phyloP scores from a whole-genome alignment of 53 echinoderm and acorn worm species.

The Arbacia lixula region DNA sequence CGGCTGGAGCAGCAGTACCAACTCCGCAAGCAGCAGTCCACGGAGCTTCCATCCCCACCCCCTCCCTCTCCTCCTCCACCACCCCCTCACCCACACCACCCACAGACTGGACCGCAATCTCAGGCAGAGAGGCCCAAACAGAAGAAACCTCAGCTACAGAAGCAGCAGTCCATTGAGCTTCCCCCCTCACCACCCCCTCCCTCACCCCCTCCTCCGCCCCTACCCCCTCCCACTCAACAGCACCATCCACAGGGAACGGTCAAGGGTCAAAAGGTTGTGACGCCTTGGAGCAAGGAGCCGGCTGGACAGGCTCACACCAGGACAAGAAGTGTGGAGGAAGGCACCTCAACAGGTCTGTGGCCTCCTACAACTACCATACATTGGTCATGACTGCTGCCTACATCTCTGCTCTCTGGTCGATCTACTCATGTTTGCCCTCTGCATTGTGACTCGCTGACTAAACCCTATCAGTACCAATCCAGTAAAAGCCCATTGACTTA shows the following conservation, averaged over 20 bases:
- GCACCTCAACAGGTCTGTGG: conserved; percentile 47
- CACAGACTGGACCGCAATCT: neutral
- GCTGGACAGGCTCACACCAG: too few species aligned
- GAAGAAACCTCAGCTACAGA: neutral
- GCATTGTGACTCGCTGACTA: too few species aligned
- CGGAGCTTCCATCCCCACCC: neutral
- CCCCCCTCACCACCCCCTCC: neutral
- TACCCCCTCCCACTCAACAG: neutral
- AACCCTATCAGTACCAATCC: too few species aligned
- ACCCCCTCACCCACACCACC: neutral
- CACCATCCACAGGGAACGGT: neutral
- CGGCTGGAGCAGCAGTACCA: conserved; percentile 73
- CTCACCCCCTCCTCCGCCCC: neutral
- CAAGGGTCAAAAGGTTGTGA: neutral
- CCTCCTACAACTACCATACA: too few species aligned
- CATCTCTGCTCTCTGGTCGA: too few species aligned
- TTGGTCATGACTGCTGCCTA: too few species aligned
- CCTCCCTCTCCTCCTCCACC: neutral
- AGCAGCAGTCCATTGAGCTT: neutral
- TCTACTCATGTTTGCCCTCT: too few species aligned
- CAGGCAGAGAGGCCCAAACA: neutral
- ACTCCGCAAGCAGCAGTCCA: neutral
- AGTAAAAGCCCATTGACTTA: too few species aligned
- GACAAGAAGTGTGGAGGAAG: conserved; percentile 14
- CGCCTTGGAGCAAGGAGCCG: neutral